These are phyloP conservation scores for Bothrops jararaca DNA, from an alignment of 2,113 vertebrate genomes.

Conservation along the genomic window DNA sequence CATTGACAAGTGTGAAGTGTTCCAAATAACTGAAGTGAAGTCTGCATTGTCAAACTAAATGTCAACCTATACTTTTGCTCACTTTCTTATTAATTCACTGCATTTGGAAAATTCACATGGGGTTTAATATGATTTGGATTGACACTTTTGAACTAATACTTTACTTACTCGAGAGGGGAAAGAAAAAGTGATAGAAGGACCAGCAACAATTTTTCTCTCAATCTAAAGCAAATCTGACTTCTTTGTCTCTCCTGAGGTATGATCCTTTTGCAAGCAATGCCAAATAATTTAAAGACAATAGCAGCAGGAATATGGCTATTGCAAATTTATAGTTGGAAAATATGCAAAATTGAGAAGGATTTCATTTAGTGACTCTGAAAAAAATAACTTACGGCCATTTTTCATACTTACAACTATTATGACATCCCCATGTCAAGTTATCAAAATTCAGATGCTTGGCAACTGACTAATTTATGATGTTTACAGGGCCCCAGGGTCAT, in stretches of 20 bases:
- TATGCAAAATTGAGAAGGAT: background rate
- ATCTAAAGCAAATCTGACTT: background rate
- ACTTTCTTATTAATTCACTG: slow-evolving; percentile 3
- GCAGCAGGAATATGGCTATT: background rate
- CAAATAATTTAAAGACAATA: background rate
- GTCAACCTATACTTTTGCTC: slow-evolving; percentile 5
- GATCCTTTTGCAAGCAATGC: background rate
- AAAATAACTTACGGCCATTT: too few relatives aligned
- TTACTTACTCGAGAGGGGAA: background rate
- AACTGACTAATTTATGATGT: too few relatives aligned
- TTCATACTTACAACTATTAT: too few relatives aligned
- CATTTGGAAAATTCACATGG: slow-evolving; percentile 3
- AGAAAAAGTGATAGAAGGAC: background rate
- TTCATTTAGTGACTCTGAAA: background rate
- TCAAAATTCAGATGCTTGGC: too few relatives aligned
- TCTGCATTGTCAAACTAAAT: slow-evolving; percentile 16
- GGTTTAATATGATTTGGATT: background rate
- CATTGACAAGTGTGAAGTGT: slow-evolving; percentile 25
- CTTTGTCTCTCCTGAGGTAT: background rate
- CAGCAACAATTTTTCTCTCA: background rate
- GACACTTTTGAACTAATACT: background rate
- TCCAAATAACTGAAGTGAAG: slow-evolving; percentile 38
- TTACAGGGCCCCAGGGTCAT: too few relatives aligned
- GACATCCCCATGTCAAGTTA: too few relatives aligned
- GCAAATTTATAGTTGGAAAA: background rate